A percentile compares a stretch with the other conserved stretches of the same genome.
These are phyloP conservation scores for Lasioglossum morio DNA, from an alignment of 2,888 invertebrate species.

Conservation along the genomic window DNA sequence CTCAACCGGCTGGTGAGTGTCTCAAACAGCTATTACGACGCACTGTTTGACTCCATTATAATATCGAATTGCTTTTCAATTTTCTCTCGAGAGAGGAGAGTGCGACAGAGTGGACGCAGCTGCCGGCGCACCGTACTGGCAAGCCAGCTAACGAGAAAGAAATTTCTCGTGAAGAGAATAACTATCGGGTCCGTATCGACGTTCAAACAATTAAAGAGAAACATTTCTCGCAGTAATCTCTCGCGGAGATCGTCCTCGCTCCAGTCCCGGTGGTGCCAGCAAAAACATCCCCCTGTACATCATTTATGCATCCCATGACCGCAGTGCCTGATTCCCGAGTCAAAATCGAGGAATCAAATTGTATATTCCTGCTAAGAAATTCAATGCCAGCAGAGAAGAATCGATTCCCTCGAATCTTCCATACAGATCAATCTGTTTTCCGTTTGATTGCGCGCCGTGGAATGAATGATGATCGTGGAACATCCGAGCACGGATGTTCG, in stretches of 20 bases:
- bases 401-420: constrained; percentile 13
- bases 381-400: background rate
- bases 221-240: background rate
- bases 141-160: constrained; percentile 22
- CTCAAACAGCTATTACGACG: background rate
- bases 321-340: constrained; percentile 14
- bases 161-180: constrained; percentile 21
- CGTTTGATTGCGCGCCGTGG: constrained; percentile 1
- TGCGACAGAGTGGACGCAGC: background rate
- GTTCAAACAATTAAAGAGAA: background rate
- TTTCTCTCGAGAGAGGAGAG: background rate
- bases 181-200: background rate
- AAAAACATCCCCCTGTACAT: constrained; percentile 7
- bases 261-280: background rate
- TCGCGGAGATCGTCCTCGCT: constrained; percentile 4
- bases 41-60: constrained; percentile 18
- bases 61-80: constrained; percentile 40
- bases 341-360: constrained; percentile 19
- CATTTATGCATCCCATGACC: constrained; percentile 26
- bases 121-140: background rate
- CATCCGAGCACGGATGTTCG: background rate
- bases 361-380: constrained; percentile 12
- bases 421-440: background rate
- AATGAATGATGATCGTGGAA: background rate
- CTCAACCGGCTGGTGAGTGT: background rate